These are phyloP conservation scores for Sclerodermus sp. DNA, from an alignment of 2,888 invertebrate genomes.

Conservation along the genomic window DNA sequence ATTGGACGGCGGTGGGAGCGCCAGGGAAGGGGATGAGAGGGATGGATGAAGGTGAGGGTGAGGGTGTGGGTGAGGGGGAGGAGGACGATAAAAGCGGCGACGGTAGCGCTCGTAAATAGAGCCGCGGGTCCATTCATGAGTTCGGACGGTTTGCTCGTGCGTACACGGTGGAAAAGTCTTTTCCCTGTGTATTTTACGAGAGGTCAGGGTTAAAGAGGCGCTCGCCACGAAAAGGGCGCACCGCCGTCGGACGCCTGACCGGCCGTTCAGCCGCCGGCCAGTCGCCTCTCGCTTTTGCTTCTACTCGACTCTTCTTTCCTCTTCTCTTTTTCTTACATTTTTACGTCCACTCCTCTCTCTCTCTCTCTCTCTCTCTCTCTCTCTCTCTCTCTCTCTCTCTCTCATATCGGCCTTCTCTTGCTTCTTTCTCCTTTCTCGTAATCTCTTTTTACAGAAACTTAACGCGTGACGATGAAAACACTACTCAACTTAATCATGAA, in stretches of 20 bases:
- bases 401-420: too few species aligned
- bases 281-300: too few species aligned
- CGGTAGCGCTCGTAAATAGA: constrained; percentile 42
- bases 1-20: background rate
- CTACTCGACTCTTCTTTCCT: too few species aligned
- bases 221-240: background rate
- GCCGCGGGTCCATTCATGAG: constrained; percentile 47
- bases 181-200: constrained; percentile 48
- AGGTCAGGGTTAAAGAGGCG: constrained; percentile 52
- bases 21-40: background rate
- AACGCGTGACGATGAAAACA: too few species aligned
- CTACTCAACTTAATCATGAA: too few species aligned
- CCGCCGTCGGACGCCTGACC: background rate
- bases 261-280: too few species aligned
- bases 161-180: constrained; percentile 49
- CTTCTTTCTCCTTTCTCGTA: too few species aligned
- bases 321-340: too few species aligned
- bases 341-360: too few species aligned
- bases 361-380: too few species aligned
- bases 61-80: background rate
- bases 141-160: constrained; percentile 38
- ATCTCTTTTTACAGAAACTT: too few species aligned
- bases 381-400: too few species aligned
- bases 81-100: constrained; percentile 32
- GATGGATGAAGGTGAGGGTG: background rate